Evolutionary conservation across 2,888 invertebrate species (phyloP).

Genomic region (Adela reaumurella): DNA sequence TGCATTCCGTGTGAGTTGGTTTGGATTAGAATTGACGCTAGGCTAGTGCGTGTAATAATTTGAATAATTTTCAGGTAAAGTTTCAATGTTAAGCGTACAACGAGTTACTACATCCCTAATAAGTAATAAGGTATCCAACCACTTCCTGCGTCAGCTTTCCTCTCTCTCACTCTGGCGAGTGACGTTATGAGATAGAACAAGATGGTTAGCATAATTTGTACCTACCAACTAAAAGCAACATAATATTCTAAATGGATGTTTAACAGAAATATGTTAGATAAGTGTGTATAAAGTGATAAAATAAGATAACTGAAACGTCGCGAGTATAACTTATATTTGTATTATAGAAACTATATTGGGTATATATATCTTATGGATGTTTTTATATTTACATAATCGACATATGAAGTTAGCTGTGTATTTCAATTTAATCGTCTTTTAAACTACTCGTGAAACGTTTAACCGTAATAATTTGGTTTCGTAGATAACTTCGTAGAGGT

Average conservation of each 20-base stretch:
- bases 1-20: no score
- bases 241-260: background rate
- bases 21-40: no score
- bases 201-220: no score
- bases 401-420: background rate
- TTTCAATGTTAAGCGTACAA: slow-evolving; percentile 1
- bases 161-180: no score
- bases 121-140: no score
- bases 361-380: background rate
- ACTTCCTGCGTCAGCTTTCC: no score
- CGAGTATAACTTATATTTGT: background rate
- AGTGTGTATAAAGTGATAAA: background rate
- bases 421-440: background rate
- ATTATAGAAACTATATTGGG: background rate
- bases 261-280: background rate
- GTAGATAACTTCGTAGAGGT: no score
- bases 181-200: no score
- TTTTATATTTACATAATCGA: background rate
- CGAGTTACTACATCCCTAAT: no score
- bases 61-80: no score
- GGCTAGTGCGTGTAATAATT: no score
- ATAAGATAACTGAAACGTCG: background rate
- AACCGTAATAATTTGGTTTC: no score
- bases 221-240: background rate
- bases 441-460: background rate